phyloP scores from a whole-genome alignment of 2,113 vertebrate species.

The Vulpes ferrilata region DNA sequence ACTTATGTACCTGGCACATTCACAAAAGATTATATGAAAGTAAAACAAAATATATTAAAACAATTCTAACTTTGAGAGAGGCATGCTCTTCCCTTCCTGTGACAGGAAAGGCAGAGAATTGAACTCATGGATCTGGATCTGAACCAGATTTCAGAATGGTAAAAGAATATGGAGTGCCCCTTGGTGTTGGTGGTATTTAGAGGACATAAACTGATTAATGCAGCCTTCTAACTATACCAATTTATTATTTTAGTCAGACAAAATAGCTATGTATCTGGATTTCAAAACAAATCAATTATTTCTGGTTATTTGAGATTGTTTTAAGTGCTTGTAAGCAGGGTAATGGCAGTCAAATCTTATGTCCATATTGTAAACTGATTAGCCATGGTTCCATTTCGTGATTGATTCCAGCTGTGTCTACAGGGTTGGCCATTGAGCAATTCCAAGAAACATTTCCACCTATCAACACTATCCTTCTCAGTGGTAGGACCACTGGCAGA shows the following conservation, averaged over 20 bases:
- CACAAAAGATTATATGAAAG: not conserved
- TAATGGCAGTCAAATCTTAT: not conserved
- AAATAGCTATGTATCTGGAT: conserved; percentile 21
- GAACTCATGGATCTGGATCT: not conserved
- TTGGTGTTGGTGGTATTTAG: not conserved
- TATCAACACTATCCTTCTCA: not conserved
- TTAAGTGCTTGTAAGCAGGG: conserved; percentile 19
- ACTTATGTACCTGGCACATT: not conserved
- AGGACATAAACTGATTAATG: not conserved
- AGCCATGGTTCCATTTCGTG: not conserved
- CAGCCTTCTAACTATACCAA: not conserved
- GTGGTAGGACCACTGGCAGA: not conserved
- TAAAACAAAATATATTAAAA: not conserved
- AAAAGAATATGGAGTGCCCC: not conserved
- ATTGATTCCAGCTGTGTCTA: conserved; percentile 58
- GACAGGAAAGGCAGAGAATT: not conserved
- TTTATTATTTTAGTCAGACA: conserved; percentile 49
- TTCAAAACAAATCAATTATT: conserved; percentile 67
- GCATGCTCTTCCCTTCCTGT: not conserved
- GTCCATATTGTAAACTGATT: conserved; percentile 54
- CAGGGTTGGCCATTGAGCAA: not conserved
- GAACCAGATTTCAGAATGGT: conserved; percentile 14
- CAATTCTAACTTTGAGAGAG: not conserved
- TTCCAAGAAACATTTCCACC: conserved; percentile 52
- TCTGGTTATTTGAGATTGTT: conserved; percentile 59